Evolutionary conservation across 2,113 vertebrate species (phyloP).

Genomic region (Todiramphus chloris): DNA sequence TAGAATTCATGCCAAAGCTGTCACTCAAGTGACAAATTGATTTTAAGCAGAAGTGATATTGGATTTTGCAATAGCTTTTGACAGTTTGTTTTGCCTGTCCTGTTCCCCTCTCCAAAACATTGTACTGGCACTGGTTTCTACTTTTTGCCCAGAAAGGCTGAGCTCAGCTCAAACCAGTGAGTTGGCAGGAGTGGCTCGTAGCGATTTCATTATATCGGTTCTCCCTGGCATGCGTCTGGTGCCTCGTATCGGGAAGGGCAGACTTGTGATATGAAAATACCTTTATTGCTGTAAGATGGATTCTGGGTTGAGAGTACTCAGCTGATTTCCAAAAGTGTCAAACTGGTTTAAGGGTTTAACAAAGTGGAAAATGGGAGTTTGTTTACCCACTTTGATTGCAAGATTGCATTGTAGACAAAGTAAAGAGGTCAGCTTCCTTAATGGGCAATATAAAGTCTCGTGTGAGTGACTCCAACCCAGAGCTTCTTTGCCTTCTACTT

Average conservation of each 20-base stretch:
- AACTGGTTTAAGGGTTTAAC: neutral
- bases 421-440: neutral
- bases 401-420: neutral
- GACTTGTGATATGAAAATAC: neutral
- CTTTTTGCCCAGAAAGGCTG: neutral
- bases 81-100: neutral
- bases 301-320: neutral
- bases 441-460: neutral
- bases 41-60: neutral
- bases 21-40: neutral
- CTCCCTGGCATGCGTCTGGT: neutral
- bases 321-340: neutral
- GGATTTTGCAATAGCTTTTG: neutral
- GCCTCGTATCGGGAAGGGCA: neutral
- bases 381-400: accelerated
- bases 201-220: neutral
- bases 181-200: neutral
- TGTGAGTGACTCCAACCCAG: neutral
- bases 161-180: neutral
- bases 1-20: neutral
- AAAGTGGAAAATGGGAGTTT: neutral
- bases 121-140: neutral
- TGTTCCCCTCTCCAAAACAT: neutral
- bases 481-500: neutral
- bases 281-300: neutral